Base-by-base conservation (phyloP, 2,797 vertebrate genomes). In the Garrulus glandarius region DNA sequence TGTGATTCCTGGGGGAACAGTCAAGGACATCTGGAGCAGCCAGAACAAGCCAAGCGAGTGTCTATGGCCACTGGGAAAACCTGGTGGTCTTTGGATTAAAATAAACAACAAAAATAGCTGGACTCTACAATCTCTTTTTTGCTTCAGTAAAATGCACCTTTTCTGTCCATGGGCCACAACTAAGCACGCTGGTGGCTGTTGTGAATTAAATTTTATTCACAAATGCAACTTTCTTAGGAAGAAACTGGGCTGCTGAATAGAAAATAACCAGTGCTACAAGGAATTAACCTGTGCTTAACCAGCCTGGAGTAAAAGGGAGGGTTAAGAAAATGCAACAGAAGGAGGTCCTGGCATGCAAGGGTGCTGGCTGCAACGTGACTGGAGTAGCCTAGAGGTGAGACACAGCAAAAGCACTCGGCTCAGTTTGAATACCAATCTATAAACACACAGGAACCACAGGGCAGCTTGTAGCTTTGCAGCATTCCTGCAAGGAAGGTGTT, bases 371-470 rank as follows among this genome's bases (percentile, higher is more conserved):
- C 36, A 29, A 75, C 4, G 29, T 36, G 76, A 65, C 36, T 19
- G 55, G 18, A 49, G 60, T 41, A 52, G 80, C 61, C 46, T 27
- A 41, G 30, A 27, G 49, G 65, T n/a, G 80, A 72, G 34, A 82
- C 56, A 10, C 26, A 84, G 75, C 71, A 39, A 37, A 41, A 49
- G 75, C 24, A 49, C 74, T 74, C 9, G 7, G 71, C 89, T 92
- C 36, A 3, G 4, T 37, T 74, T 59, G 63, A 55, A 47, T 27
- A 60, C 16, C 17, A 16, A 55, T 46, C 71, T 59, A 29, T n/a
- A 81, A 87, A 92, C 4, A 87, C 79, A 91, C 30, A 81, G 82
- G 85, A 96, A 95, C 15, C 89, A 92, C 80, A 69, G 82, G 52
- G 88, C 82, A 91, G 84, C 81, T 75, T 4, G 69, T 26, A 93